A percentile compares a stretch with the other conserved stretches of the same genome.
Evolutionary conservation across 2,888 invertebrate species (phyloP).

Genomic region (Limnephilus rhombicus): DNA sequence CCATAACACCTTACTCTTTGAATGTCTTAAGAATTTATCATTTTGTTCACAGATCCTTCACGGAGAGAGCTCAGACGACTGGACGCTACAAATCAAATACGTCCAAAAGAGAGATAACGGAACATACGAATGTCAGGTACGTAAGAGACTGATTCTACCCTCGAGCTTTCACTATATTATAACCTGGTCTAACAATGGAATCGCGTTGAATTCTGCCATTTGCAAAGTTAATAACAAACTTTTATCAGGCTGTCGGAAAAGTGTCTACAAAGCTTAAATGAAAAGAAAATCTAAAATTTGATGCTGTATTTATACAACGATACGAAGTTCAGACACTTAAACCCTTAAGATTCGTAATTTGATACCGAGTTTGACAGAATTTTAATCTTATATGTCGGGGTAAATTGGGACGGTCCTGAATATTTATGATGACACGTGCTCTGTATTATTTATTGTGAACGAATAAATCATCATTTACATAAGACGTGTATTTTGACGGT

Average conservation of each 20-base stretch:
- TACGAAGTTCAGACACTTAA: neutral
- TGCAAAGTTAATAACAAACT: neutral
- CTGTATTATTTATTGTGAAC: neutral
- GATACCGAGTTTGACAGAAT: neutral
- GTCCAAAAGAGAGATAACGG: slow-evolving; percentile 96
- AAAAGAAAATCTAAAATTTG: neutral
- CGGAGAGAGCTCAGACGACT: slow-evolving; percentile 93
- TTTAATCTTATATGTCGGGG: neutral
- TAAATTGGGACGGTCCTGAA: neutral
- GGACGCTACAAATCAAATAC: slow-evolving; percentile 96
- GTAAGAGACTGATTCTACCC: slow-evolving; percentile 24
- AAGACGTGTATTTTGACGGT: neutral
- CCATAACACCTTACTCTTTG: neutral
- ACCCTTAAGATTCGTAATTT: neutral
- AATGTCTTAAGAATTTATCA: neutral
- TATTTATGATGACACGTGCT: neutral
- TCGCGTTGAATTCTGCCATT: neutral
- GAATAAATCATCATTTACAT: neutral
- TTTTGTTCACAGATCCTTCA: slow-evolving; percentile 80
- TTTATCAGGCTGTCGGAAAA: neutral
- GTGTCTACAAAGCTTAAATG: neutral
- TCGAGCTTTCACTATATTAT: neutral
- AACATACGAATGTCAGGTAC: slow-evolving; percentile 96
- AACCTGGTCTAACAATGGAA: neutral
- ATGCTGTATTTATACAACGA: neutral